Percentiles rank a stretch among this genome's conserved stretches.
These are phyloP conservation scores for Sturnus vulgaris DNA, from an alignment of 2,113 vertebrate species.

Conservation along the genomic window DNA sequence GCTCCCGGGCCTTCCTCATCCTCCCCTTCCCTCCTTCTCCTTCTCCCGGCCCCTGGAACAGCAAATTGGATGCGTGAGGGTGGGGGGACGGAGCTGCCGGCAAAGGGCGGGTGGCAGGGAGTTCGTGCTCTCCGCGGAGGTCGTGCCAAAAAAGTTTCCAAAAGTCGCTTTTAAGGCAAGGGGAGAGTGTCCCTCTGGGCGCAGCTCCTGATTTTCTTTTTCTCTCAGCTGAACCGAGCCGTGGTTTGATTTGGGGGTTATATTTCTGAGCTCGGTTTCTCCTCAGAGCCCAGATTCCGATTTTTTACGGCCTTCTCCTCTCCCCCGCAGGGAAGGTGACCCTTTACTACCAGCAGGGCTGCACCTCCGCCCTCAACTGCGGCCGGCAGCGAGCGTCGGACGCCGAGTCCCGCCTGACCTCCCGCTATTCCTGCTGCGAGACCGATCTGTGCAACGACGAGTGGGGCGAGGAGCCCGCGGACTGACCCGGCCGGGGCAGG, in stretches of 20 bases:
- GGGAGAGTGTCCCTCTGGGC: fast-evolving
- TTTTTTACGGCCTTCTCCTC: fast-evolving
- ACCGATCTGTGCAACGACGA: constrained; percentile 26
- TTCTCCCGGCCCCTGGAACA: fast-evolving
- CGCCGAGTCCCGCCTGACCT: background rate
- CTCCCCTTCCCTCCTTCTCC: no score
- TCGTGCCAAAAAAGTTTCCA: background rate
- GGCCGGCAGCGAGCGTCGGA: background rate
- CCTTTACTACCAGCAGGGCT: constrained; percentile 29
- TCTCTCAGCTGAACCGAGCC: background rate
- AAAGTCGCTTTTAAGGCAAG: background rate
- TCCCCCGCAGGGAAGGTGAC: background rate
- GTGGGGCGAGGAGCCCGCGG: background rate
- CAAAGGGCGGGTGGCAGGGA: fast-evolving
- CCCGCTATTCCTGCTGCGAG: background rate
- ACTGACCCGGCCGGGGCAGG: background rate
- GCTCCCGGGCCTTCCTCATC: no score
- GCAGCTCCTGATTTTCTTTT: fast-evolving
- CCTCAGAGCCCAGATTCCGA: fast-evolving
- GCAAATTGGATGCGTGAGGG: fast-evolving
- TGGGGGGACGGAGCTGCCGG: fast-evolving
- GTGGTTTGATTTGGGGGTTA: fast-evolving
- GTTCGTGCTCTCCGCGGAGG: fast-evolving
- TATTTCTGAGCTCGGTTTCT: background rate
- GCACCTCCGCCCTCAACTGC: background rate